These are phyloP conservation scores for Tridacna crocea DNA, from an alignment of 2,888 invertebrate genomes.

Conservation along the genomic window DNA sequence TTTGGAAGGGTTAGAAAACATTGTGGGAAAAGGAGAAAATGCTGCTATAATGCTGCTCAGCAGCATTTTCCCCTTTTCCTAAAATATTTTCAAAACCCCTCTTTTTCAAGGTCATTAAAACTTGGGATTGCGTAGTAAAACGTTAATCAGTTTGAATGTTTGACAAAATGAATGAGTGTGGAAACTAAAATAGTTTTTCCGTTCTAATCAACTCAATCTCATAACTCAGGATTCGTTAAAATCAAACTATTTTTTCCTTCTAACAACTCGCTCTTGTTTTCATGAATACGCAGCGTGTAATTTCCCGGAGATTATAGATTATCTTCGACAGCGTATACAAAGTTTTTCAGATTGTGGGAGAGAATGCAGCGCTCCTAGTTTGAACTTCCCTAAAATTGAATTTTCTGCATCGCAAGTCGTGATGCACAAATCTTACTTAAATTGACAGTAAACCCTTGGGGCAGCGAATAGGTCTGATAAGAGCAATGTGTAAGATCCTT, in stretches of 20 bases:
- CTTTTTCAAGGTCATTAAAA: background rate
- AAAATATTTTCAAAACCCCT: background rate
- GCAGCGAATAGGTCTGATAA: too few species aligned
- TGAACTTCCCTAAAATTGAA: slow-evolving; percentile 40
- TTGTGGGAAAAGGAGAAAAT: background rate
- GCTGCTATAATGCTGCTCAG: background rate
- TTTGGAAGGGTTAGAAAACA: background rate
- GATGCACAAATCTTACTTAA: slow-evolving; percentile 35
- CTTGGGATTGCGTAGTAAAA: background rate
- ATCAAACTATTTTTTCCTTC: slow-evolving; percentile 3
- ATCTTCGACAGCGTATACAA: slow-evolving; percentile 18
- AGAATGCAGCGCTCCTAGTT: slow-evolving; percentile 32
- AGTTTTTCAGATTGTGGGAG: slow-evolving; percentile 1
- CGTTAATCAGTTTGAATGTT: background rate
- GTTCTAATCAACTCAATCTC: slow-evolving; percentile 5
- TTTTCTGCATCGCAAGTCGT: slow-evolving; percentile 29
- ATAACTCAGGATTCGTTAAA: slow-evolving; percentile 24
- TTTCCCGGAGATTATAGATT: slow-evolving; percentile 27
- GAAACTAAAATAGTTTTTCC: background rate
- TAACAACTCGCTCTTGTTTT: slow-evolving; percentile 12
- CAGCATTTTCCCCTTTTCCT: background rate
- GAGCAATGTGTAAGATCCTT: too few species aligned
- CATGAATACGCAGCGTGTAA: slow-evolving; percentile 16
- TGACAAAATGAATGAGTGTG: background rate
- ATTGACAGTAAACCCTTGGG: slow-evolving; percentile 36